Conservation (phyloP, 1,140 invertebrate genomes). For the Helicoverpa zea region DNA sequence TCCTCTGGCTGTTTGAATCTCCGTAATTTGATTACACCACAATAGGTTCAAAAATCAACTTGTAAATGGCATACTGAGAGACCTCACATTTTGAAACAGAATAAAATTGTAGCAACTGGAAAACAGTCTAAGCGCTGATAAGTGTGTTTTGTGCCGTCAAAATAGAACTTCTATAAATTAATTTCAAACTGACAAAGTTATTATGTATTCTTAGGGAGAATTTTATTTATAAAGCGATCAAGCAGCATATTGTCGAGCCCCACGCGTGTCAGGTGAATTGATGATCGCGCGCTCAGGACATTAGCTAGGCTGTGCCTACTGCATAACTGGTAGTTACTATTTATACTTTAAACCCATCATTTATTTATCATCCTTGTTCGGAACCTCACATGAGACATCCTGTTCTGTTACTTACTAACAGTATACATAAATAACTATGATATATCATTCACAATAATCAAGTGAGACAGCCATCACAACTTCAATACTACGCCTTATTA, state of each 20-base stretch:
- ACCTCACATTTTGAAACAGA: too few relatives aligned
- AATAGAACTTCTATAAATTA: background rate
- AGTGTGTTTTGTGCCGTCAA: too few relatives aligned
- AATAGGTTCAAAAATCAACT: too few relatives aligned
- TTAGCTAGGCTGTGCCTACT: background rate
- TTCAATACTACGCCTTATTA: background rate
- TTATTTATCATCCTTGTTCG: slow-evolving; percentile 13
- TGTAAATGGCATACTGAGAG: too few relatives aligned
- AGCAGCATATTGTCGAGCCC: background rate
- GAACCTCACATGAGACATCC: slow-evolving; percentile 2
- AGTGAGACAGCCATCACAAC: slow-evolving; percentile 2
- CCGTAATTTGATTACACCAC: too few relatives aligned
- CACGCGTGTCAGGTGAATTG: background rate
- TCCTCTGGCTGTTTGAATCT: too few relatives aligned
- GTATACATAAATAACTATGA: slow-evolving; percentile 11
- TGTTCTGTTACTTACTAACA: slow-evolving; percentile 8
- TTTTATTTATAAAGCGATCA: slow-evolving; percentile 4
- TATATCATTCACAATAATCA: slow-evolving; percentile 24
- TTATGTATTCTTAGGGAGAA: background rate
- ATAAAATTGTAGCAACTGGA: too few relatives aligned
- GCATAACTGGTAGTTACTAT: background rate
- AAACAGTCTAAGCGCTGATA: too few relatives aligned
- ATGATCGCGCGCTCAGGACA: background rate
- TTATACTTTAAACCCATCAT: background rate
- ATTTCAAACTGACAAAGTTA: background rate